Percentiles rank a stretch among this genome's conserved stretches.
Evolutionary conservation across 1,140 invertebrate species (phyloP).

Genomic region (Melitaea cinxia): DNA sequence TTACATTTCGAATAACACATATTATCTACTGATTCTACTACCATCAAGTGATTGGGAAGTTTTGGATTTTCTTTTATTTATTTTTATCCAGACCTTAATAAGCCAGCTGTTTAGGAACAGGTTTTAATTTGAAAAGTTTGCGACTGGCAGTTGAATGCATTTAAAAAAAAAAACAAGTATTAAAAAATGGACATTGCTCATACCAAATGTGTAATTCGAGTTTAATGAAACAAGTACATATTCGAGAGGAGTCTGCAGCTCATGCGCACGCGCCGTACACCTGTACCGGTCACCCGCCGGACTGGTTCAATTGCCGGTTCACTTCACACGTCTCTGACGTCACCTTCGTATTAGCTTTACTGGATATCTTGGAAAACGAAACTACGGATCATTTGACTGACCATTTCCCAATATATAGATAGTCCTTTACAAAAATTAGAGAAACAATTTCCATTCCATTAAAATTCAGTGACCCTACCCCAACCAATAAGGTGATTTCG

Average conservation of each 20-base stretch:
- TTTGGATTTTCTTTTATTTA: not conserved
- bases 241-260: slow-evolving; percentile 16
- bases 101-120: not conserved
- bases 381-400: not conserved
- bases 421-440: too few relatives aligned
- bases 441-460: too few relatives aligned
- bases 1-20: not conserved
- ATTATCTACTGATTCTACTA: not conserved
- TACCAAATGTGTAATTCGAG: slow-evolving; percentile 12
- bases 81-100: not conserved
- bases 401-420: not conserved
- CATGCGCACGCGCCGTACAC: slow-evolving; percentile 57
- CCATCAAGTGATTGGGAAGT: not conserved
- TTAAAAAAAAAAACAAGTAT: slow-evolving; percentile 8
- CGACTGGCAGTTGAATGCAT: slow-evolving; percentile 8
- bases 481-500: too few relatives aligned
- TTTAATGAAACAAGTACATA: slow-evolving; percentile 14
- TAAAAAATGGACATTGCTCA: slow-evolving; percentile 10
- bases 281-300: slow-evolving; percentile 50
- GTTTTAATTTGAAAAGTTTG: slow-evolving; percentile 3
- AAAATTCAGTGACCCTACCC: too few relatives aligned
- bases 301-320: slow-evolving; percentile 54
- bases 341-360: slow-evolving; percentile 30
- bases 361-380: not conserved
- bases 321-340: slow-evolving; percentile 45